A percentile compares a stretch with the other conserved stretches of the same genome.
Evolutionary conservation across 2,113 vertebrate genomes (phyloP).

Genomic region (Percopsis transmontana): DNA sequence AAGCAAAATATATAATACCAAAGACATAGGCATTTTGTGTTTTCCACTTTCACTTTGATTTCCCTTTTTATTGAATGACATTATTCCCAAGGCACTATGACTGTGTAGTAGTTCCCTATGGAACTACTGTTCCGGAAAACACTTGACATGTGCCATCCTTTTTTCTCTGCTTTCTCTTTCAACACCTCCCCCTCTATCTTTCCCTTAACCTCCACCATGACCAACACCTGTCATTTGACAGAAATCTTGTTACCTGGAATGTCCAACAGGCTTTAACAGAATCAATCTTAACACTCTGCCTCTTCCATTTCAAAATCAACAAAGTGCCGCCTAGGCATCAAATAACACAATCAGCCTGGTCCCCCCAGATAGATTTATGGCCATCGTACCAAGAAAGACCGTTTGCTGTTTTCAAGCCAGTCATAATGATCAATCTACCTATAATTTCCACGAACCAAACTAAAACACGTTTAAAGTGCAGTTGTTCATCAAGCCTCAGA

Average conservation of each 20-base stretch:
- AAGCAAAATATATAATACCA: too few species aligned
- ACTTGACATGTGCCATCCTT: background rate
- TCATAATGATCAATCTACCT: constrained; percentile 61
- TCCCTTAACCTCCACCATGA: background rate
- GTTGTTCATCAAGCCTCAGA: constrained; percentile 47
- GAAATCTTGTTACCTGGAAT: constrained; percentile 63
- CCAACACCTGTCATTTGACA: constrained; percentile 33
- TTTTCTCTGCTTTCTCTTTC: background rate
- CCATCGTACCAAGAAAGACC: constrained; percentile 27
- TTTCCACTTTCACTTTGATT: too few species aligned
- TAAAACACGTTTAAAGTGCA: constrained; percentile 37
- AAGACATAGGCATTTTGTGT: too few species aligned
- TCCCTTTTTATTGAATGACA: too few species aligned
- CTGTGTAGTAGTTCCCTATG: too few species aligned
- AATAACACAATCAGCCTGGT: constrained; percentile 68
- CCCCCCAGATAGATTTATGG: constrained; percentile 61
- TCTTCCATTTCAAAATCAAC: constrained; percentile 44
- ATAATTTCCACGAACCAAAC: constrained; percentile 31
- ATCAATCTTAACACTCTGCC: constrained; percentile 45
- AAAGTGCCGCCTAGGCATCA: constrained; percentile 37
- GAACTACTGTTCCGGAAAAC: background rate
- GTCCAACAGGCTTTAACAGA: constrained; percentile 47
- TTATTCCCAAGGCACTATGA: too few species aligned
- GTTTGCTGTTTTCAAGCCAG: constrained; percentile 56
- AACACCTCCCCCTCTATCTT: background rate